Percentiles rank a stretch among this genome's conserved stretches.
Conservation (phyloP, 2,888 invertebrate genomes). For the Dicyrtoma fusca region DNA sequence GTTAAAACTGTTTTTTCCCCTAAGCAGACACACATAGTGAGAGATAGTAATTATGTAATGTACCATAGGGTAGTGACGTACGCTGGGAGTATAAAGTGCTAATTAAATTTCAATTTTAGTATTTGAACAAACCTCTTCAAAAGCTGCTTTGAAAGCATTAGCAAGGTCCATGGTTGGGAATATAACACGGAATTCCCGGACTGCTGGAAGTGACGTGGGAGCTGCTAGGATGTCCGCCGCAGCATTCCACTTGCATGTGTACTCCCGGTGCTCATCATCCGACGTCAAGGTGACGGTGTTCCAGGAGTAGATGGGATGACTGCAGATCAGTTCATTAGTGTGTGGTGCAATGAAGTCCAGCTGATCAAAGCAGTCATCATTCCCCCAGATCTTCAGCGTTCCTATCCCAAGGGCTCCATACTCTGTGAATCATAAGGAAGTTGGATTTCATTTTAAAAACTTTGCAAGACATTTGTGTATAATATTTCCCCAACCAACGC, state of each 20-base stretch:
- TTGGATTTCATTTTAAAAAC: not conserved
- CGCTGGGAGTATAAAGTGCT: too few species aligned
- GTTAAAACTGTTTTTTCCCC: not conserved
- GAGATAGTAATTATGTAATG: too few species aligned
- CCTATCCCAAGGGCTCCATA: slow-evolving; percentile 30
- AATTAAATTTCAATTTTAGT: not conserved
- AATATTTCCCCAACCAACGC: too few species aligned
- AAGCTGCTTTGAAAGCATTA: slow-evolving; percentile 40
- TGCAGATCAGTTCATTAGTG: slow-evolving; percentile 17
- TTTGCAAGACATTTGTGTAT: not conserved
- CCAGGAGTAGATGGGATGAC: slow-evolving; percentile 36
- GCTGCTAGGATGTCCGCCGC: slow-evolving; percentile 42
- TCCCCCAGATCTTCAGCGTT: slow-evolving; percentile 35
- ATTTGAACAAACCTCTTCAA: slow-evolving; percentile 47
- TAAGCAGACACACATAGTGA: too few species aligned
- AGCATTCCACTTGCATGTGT: slow-evolving; percentile 43
- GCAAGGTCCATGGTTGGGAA: slow-evolving; percentile 41
- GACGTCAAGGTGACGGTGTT: slow-evolving; percentile 12
- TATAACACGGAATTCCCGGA: slow-evolving; percentile 44
- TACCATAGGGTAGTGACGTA: too few species aligned
- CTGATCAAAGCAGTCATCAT: slow-evolving; percentile 33
- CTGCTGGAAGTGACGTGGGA: slow-evolving; percentile 32
- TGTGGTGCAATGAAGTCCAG: slow-evolving; percentile 16
- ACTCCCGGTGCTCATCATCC: slow-evolving; percentile 2
- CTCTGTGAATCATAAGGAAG: slow-evolving; percentile 19